Evolutionary conservation across 2,888 invertebrate species (phyloP), one percentile per base, ranked within the genome.

Genomic region (Empis livida): DNA sequence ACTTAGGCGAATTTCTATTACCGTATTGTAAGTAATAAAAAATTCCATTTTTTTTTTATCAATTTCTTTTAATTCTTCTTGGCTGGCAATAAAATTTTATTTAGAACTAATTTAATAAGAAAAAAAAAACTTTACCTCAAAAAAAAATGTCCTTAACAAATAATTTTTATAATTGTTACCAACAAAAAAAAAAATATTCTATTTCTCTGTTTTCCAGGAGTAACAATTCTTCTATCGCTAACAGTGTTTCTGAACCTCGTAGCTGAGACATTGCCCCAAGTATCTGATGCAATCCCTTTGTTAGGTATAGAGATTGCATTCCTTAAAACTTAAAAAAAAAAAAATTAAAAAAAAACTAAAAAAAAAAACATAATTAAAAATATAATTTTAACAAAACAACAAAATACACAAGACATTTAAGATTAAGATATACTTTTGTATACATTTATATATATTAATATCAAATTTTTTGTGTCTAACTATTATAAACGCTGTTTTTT

Each of bases 161-260:
- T 51, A 27, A 57, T 53, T 49, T 51, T 42, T 44, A 31, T 42
- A 43, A 43, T 51, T 55, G 55, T 54, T 48, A 54, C 54, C 47
- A 53, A 43, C 20, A 46, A 42, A 43, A 42, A 51, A 49, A 54
- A 54, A 54, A 54, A 53, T 52, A 54, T 57, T 57, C 48, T 47
- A 54, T 56, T 59, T 43, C 13, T 55, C 46, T 50, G 54, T 57
- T 56, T 52, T 87, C 74, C 88, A 94, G 94, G 94, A 80, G 93
- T 95, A 78, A 94, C 94, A 78, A 94, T 95, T 78, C 88, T 95
- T 76, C 91, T 97, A 73, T 96, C 96, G 75, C 87, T 97, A 81
- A 96, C 95, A 79, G 95, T 97, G 80, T 97, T 97, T 82, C 89
- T 96, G 80, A 92, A 96, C 80, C 87, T 96, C 80, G 95, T 97